Evolutionary conservation across 2,797 vertebrate species (phyloP).

Genomic region (Pempheris klunzingeri): DNA sequence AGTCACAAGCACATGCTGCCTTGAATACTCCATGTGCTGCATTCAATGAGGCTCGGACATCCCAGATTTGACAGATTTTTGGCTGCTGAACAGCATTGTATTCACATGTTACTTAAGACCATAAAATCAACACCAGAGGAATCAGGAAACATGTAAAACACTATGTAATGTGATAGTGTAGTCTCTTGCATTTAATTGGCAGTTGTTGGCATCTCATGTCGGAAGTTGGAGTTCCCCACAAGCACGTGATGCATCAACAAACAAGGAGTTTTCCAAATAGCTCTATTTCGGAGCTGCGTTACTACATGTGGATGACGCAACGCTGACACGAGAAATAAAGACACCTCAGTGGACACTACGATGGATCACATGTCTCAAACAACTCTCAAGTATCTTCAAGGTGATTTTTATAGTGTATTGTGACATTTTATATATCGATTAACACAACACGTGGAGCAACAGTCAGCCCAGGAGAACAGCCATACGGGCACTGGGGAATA

Average conservation of each 20-base stretch:
- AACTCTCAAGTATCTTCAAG: neutral
- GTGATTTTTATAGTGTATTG: slow-evolving; percentile 10
- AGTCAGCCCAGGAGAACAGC: slow-evolving; percentile 11
- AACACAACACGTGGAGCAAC: neutral
- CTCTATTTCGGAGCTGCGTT: slow-evolving; percentile 13
- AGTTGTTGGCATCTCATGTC: slow-evolving; percentile 15
- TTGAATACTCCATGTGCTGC: neutral
- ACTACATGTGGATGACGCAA: neutral
- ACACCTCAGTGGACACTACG: neutral
- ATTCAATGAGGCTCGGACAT: slow-evolving; percentile 4
- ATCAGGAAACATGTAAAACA: slow-evolving; percentile 24
- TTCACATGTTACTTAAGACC: neutral
- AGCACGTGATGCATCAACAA: slow-evolving; percentile 35
- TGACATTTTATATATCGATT: too few species aligned
- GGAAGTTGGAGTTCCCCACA: slow-evolving; percentile 30
- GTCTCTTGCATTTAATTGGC: slow-evolving; percentile 9
- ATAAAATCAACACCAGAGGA: slow-evolving; percentile 17
- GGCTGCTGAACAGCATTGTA: slow-evolving; percentile 1
- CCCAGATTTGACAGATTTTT: slow-evolving; percentile 2
- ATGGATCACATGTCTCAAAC: slow-evolving; percentile 8
- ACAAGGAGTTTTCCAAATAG: slow-evolving; percentile 39
- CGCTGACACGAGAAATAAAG: neutral
- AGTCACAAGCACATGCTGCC: neutral
- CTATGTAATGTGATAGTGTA: neutral
- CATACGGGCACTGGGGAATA: neutral